phyloP scores from a whole-genome alignment of 53 echinoderm and acorn worm genomes.

The Patiria pectinifera region DNA sequence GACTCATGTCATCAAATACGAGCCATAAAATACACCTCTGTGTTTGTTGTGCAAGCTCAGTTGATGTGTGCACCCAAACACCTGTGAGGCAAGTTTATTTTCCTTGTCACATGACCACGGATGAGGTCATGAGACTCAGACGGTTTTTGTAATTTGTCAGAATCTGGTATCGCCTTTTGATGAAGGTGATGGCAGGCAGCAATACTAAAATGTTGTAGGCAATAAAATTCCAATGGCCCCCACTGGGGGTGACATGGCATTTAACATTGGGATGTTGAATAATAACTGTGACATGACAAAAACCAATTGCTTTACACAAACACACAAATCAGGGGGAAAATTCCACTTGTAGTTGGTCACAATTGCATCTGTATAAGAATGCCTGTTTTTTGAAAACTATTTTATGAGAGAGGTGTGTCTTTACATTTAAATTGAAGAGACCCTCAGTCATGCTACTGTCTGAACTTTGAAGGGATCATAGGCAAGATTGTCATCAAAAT shows the following conservation, averaged over 20 bases:
- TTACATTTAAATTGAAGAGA: too few species aligned
- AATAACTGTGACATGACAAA: conserved; percentile 51
- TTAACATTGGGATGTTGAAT: conserved; percentile 40
- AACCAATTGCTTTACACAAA: conserved; percentile 10
- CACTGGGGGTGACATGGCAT: conserved; percentile 43
- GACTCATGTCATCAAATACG: conserved; percentile 30
- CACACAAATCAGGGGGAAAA: not conserved
- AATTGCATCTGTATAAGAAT: not conserved
- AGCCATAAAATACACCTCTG: conserved; percentile 31
- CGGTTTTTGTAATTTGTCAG: conserved; percentile 40
- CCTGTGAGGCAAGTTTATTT: conserved; percentile 52
- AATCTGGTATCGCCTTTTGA: conserved; percentile 47
- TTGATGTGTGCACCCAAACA: conserved; percentile 34
- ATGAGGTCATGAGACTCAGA: conserved; percentile 51
- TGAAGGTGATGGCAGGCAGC: conserved; percentile 48
- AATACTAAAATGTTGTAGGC: conserved; percentile 47
- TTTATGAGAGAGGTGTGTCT: too few species aligned
- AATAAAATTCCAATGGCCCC: conserved; percentile 43
- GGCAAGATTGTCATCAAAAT: too few species aligned
- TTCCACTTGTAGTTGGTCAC: not conserved
- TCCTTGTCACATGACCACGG: conserved; percentile 43
- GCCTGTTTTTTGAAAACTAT: too few species aligned
- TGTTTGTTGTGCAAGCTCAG: conserved; percentile 54
- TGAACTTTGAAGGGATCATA: too few species aligned
- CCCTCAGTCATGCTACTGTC: too few species aligned